These are phyloP conservation scores for Hylaeus volcanicus DNA, from an alignment of 1,140 invertebrate species.

Conservation along the genomic window DNA sequence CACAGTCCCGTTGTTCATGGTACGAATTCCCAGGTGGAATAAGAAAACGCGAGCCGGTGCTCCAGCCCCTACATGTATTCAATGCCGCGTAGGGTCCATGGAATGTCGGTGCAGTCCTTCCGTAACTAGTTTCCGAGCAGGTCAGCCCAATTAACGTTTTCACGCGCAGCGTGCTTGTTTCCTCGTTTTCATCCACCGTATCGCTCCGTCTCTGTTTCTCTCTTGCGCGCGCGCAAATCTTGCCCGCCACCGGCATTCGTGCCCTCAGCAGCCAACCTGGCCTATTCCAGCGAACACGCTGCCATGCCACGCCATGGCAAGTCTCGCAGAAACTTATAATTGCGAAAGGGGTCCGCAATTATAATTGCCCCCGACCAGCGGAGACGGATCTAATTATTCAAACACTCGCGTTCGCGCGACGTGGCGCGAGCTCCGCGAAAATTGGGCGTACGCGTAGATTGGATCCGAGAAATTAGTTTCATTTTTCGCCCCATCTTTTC, in stretches of 20 bases:
- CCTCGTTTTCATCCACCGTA: slow-evolving; percentile 33
- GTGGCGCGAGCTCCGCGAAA: slow-evolving; percentile 41
- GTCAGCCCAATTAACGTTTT: slow-evolving; percentile 81
- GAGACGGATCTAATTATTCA: slow-evolving; percentile 77
- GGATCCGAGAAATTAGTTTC: too few species aligned
- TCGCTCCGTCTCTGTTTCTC: slow-evolving; percentile 22
- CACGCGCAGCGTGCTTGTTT: slow-evolving; percentile 72
- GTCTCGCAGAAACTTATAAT: slow-evolving; percentile 80
- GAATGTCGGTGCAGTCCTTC: slow-evolving; percentile 76
- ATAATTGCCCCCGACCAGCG: slow-evolving; percentile 77
- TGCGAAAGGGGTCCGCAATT: slow-evolving; percentile 81
- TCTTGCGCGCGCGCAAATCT: slow-evolving; percentile 7
- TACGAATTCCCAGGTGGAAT: slow-evolving; percentile 22
- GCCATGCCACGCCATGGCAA: slow-evolving; percentile 64
- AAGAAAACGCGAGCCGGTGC: slow-evolving; percentile 40
- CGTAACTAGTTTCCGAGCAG: slow-evolving; percentile 81
- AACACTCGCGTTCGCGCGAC: slow-evolving; percentile 67
- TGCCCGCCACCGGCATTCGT: slow-evolving; percentile 32
- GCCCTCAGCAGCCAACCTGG: slow-evolving; percentile 53
- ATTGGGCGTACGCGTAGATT: slow-evolving; percentile 16
- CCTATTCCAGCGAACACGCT: slow-evolving; percentile 60
- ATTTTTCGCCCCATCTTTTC: too few species aligned
- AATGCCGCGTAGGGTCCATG: slow-evolving; percentile 55
- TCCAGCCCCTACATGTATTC: slow-evolving; percentile 43
- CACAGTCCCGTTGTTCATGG: not conserved